A percentile compares a stretch with the other conserved stretches of the same genome.
phyloP scores from a whole-genome alignment of 2,113 vertebrate species.

The Anseranas semipalmata region DNA sequence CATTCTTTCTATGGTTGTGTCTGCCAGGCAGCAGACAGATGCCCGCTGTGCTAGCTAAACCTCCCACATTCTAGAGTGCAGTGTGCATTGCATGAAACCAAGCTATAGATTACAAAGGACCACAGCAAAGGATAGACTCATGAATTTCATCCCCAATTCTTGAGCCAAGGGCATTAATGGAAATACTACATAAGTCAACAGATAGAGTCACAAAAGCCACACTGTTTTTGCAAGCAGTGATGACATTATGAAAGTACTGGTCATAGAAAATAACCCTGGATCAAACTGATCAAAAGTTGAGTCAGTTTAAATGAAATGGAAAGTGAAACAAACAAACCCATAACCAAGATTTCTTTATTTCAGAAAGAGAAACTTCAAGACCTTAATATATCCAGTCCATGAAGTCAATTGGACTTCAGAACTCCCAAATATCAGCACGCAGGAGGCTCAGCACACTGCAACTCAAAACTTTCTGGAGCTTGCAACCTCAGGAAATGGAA shows the following conservation, averaged over 20 bases:
- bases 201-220: background rate
- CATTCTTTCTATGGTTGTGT: conserved; percentile 25
- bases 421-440: background rate
- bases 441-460: background rate
- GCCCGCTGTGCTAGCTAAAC: conserved; percentile 22
- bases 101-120: conserved; percentile 25
- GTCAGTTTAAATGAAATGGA: background rate
- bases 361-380: background rate
- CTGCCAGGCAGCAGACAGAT: conserved; percentile 58
- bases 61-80: background rate
- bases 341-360: background rate
- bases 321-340: conserved; percentile 4
- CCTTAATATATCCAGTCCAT: background rate
- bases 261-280: background rate
- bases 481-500: conserved; percentile 38
- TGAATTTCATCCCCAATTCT: background rate
- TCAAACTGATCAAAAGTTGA: background rate
- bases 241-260: background rate
- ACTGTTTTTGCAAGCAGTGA: background rate
- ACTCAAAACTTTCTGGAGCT: background rate
- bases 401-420: background rate
- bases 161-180: background rate
- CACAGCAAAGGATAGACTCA: background rate
- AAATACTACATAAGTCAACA: background rate
- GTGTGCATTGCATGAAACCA: background rate